phyloP scores from a whole-genome alignment of 92 coral and sea anemone genomes.

The Virgularia gustaviana region DNA sequence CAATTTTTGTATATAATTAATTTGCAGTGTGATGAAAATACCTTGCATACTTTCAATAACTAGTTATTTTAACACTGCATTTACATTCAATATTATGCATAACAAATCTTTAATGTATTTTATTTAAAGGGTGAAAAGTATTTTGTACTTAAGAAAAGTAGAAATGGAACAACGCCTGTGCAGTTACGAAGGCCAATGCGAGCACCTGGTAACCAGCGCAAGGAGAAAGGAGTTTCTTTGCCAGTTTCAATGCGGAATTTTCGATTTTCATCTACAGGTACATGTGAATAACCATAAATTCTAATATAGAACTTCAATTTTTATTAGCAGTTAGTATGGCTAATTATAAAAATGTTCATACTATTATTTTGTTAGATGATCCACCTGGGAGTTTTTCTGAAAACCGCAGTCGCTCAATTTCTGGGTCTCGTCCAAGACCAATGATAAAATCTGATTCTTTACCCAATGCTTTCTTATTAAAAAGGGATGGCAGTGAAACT shows the following conservation, averaged over 20 bases:
- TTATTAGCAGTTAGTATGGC: too few species aligned
- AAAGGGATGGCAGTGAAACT: constrained; percentile 41
- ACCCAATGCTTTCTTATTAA: constrained; percentile 51
- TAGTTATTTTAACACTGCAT: too few species aligned
- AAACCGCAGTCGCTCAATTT: constrained; percentile 4
- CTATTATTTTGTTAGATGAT: constrained; percentile 54
- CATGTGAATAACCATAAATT: too few species aligned
- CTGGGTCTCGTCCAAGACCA: constrained; percentile 37
- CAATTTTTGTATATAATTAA: too few species aligned
- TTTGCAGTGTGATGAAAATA: too few species aligned
- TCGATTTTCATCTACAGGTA: constrained; percentile 32
- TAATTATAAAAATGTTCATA: background rate
- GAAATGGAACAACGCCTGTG: constrained; percentile 76
- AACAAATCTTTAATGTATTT: too few species aligned
- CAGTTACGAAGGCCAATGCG: constrained; percentile 80
- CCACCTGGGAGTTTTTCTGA: constrained; percentile 35
- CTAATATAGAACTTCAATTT: too few species aligned
- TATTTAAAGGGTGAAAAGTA: constrained; percentile 86
- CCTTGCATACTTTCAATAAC: too few species aligned
- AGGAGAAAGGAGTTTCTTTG: constrained; percentile 33
- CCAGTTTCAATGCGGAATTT: constrained; percentile 22
- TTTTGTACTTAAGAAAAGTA: constrained; percentile 88
- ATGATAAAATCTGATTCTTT: constrained; percentile 32
- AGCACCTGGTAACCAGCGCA: constrained; percentile 43
- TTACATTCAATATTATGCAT: too few species aligned